Evolutionary conservation across 2,888 invertebrate species (phyloP).

Genomic region (Lissonota sp.): DNA sequence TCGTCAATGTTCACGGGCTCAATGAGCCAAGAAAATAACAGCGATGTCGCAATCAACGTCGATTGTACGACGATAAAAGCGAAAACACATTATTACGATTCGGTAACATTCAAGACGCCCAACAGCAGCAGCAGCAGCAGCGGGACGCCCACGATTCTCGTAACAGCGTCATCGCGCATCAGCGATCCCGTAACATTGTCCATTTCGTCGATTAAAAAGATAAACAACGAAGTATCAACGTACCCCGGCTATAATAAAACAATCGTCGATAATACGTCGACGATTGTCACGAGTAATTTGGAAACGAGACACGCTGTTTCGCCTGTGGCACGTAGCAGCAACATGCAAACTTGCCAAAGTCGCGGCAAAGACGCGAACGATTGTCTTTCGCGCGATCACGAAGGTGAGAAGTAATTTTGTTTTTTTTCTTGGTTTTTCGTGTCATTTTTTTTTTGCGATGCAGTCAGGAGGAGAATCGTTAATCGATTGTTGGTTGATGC

Average conservation of each 20-base stretch:
- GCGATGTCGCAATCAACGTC: conserved; percentile 58
- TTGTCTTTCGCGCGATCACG: conserved; percentile 68
- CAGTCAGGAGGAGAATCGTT: not conserved
- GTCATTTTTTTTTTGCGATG: not conserved
- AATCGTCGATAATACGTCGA: conserved; percentile 31
- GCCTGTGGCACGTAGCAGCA: conserved; percentile 59
- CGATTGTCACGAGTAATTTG: conserved; percentile 63
- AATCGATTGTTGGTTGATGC: not conserved
- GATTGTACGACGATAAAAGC: conserved; percentile 31
- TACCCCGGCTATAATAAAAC: conserved; percentile 66
- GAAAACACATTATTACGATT: conserved; percentile 43
- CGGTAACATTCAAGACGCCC: conserved; percentile 44
- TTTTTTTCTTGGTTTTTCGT: conserved; percentile 29
- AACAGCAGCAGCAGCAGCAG: conserved; percentile 58
- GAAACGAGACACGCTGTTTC: conserved; percentile 33
- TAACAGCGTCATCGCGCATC: conserved; percentile 75
- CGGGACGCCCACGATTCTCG: conserved; percentile 79
- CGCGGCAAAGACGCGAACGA: conserved; percentile 72
- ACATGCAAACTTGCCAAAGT: conserved; percentile 71
- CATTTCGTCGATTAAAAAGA: conserved; percentile 60
- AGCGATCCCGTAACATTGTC: conserved; percentile 61
- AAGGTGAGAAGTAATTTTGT: conserved; percentile 70
- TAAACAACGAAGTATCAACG: conserved; percentile 57
- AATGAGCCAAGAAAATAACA: conserved; percentile 60
- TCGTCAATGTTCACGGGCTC: conserved; percentile 47